Evolutionary conservation across 1,140 invertebrate genomes (phyloP).

Genomic region (Stegodyphus dumicola): DNA sequence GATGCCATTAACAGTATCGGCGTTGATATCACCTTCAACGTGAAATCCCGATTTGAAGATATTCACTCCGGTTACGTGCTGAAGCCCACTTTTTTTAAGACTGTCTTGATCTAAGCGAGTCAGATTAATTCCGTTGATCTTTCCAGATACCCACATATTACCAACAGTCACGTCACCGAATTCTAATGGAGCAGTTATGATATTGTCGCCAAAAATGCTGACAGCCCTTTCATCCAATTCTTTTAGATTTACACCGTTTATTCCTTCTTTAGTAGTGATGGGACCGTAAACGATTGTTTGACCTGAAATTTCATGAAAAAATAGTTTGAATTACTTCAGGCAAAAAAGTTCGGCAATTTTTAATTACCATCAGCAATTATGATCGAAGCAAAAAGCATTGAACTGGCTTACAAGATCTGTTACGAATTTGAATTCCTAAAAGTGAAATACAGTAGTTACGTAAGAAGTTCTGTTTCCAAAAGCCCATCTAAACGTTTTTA

Average conservation of each 20-base stretch:
- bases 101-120: slow-evolving; percentile 23
- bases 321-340: too few species aligned
- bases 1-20: slow-evolving; percentile 29
- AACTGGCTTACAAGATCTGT: background rate
- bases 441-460: too few species aligned
- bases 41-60: slow-evolving; percentile 34
- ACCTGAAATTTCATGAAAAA: background rate
- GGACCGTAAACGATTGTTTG: background rate
- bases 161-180: slow-evolving; percentile 19
- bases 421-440: background rate
- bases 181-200: background rate
- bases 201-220: slow-evolving; percentile 2
- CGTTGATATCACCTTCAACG: slow-evolving; percentile 38
- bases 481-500: too few species aligned
- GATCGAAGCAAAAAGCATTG: background rate
- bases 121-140: slow-evolving; percentile 48
- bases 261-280: slow-evolving; percentile 18
- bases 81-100: slow-evolving; percentile 12
- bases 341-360: too few species aligned
- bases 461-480: too few species aligned
- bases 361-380: background rate
- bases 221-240: slow-evolving; percentile 30
- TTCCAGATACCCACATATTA: slow-evolving; percentile 6
- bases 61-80: slow-evolving; percentile 13
- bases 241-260: slow-evolving; percentile 21